phyloP scores from a whole-genome alignment of 2,113 vertebrate species.

The Oxygymnocypris stewartii region DNA sequence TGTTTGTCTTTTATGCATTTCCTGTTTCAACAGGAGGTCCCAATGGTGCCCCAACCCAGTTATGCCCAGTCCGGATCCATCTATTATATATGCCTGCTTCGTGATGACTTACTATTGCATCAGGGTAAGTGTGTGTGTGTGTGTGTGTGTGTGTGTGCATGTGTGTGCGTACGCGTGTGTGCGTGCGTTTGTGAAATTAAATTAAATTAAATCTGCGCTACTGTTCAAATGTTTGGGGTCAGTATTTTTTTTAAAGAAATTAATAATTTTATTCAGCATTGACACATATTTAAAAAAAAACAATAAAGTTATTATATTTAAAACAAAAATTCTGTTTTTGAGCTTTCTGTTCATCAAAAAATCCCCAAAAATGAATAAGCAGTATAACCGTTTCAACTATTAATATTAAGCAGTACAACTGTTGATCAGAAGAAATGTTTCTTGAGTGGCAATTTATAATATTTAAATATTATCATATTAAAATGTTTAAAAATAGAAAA shows the following conservation, averaged over 20 bases:
- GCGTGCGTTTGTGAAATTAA: conserved; percentile 9
- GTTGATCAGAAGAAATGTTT: no score
- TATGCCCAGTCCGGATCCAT: conserved; percentile 93
- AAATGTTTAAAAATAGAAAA: neutral
- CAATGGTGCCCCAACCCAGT: conserved; percentile 95
- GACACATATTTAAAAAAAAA: neutral
- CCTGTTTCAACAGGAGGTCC: conserved; percentile 84
- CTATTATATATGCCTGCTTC: conserved; percentile 94
- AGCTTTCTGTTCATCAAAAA: neutral
- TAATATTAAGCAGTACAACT: no score
- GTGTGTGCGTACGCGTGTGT: no score
- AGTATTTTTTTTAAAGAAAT: neutral
- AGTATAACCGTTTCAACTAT: neutral
- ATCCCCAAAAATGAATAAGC: neutral
- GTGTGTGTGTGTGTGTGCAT: conserved; percentile 66
- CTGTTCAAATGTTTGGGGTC: neutral
- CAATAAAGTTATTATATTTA: neutral
- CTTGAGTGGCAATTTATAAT: no score
- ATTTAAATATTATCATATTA: no score
- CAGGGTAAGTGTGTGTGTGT: conserved; percentile 79
- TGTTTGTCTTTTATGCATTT: conserved; percentile 14
- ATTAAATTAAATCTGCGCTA: neutral
- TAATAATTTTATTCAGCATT: neutral
- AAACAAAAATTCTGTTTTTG: neutral
- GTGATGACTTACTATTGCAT: conserved; percentile 93